phyloP scores from a whole-genome alignment of 2,113 vertebrate species.

The Marmota monax region DNA sequence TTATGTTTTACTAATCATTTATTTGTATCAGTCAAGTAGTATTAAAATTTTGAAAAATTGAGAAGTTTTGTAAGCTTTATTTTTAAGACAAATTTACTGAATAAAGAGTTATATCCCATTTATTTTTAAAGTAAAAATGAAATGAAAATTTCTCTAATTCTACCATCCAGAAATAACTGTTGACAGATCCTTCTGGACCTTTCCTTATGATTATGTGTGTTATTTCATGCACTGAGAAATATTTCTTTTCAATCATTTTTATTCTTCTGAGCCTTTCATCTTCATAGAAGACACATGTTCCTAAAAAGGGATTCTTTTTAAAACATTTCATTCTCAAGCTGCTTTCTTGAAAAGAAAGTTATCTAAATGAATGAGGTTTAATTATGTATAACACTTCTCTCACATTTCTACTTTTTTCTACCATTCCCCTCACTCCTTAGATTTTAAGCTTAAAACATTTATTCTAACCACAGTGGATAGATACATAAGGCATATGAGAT shows the following conservation, averaged over 20 bases:
- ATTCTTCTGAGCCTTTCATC: not conserved
- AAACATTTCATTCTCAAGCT: constrained; percentile 39
- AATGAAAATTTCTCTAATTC: not conserved
- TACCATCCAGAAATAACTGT: not conserved
- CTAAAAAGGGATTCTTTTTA: not conserved
- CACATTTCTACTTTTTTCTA: not conserved
- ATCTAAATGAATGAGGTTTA: not conserved
- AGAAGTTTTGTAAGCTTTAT: not conserved
- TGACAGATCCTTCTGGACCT: not conserved
- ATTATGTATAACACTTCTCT: not conserved
- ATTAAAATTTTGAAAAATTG: constrained; percentile 46
- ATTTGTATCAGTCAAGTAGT: not conserved
- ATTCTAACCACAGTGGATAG: not conserved
- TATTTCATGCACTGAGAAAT: not conserved
- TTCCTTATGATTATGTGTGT: not conserved
- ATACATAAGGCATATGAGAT: not conserved
- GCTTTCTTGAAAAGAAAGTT: constrained; percentile 41
- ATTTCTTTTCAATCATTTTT: not conserved
- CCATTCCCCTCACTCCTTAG: not conserved
- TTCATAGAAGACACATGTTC: not conserved
- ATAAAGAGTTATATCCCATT: constrained; percentile 26
- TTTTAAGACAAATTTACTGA: constrained; percentile 13
- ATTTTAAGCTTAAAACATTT: constrained; percentile 28
- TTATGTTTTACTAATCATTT: not conserved
- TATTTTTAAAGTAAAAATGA: constrained; percentile 44